Base-by-base conservation (phyloP, 2,113 vertebrate species). In the Ranitomeya variabilis region DNA sequence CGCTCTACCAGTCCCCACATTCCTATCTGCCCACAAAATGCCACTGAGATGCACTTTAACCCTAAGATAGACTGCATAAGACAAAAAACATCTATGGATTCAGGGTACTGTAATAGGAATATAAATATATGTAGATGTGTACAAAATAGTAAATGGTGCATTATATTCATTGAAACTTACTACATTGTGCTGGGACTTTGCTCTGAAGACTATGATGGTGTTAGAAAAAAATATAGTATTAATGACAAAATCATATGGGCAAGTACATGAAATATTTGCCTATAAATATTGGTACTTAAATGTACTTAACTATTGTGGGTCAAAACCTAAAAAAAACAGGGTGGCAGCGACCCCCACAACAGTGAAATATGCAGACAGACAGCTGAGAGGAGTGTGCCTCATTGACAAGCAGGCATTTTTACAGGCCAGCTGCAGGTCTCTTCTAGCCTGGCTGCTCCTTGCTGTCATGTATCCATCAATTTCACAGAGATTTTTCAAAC, bases 331-430 rank as follows among this genome's bases (percentile, higher is more conserved):
- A 26, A 26, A 69, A 13, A 10, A 15, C 21, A 57, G 18, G 26
- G 55, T 37, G 23, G 55, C 60, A 69, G n/a, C 60, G 57, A 26
- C 45, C 23, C 7, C 62, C 19, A 71, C 4, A 23, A 37, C 45
- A 31, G 51, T 26, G 16, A 54, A 80, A 57, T 88, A 64, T 82
- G 87, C 80, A 88, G 54, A 74, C 77, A 82, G 86, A 78, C 87
- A 88, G 21, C 80, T 84, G 80, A 19, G n/a, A 52, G 51, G 67
- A 76, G 31, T 73, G 67, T 37, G 69, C 67, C 54, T 83, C 67
- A 82, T 31, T 88, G 66, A 74, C 21, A 64, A 26, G 73, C 55
- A 88, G 67, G 81, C 71, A 88, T 88, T 88, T 89, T 86, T 85
- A 85, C 88, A 66, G 66, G 45, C 23, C 60, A 57, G 21, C 54